Percentiles rank a stretch among this genome's conserved stretches.
Evolutionary conservation across 1,140 invertebrate species (phyloP).

Genomic region (Grapholita molesta): DNA sequence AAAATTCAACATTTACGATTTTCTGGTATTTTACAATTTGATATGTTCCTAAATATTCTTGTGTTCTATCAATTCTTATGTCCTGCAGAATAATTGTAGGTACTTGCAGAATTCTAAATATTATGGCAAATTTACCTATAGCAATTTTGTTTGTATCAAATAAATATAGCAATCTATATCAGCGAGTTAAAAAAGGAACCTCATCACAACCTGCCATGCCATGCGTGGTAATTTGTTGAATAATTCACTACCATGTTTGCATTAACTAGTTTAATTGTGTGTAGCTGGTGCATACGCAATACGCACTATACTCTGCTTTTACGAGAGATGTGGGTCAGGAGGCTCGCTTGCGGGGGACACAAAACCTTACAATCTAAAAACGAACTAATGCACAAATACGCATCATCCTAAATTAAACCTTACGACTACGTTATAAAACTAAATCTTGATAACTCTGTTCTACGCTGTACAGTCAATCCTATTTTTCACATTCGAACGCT

Average conservation of each 20-base stretch:
- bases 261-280: background rate
- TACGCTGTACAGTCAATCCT: background rate
- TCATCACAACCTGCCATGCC: background rate
- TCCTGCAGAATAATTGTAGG: too few species aligned
- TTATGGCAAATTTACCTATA: too few species aligned
- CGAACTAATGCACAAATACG: background rate
- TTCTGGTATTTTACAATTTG: too few species aligned
- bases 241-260: background rate
- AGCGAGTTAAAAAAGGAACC: background rate
- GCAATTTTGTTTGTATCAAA: background rate
- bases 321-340: constrained; percentile 9
- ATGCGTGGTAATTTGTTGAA: background rate
- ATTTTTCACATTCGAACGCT: background rate
- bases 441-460: background rate
- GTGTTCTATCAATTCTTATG: too few species aligned
- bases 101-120: too few species aligned
- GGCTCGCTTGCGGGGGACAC: background rate
- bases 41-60: too few species aligned
- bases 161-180: too few species aligned
- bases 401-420: background rate
- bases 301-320: constrained; percentile 2
- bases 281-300: constrained; percentile 46
- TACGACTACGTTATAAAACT: background rate
- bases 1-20: too few species aligned
- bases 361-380: background rate